Evolutionary conservation across 2,113 vertebrate species (phyloP).

Genomic region (Castor canadensis): DNA sequence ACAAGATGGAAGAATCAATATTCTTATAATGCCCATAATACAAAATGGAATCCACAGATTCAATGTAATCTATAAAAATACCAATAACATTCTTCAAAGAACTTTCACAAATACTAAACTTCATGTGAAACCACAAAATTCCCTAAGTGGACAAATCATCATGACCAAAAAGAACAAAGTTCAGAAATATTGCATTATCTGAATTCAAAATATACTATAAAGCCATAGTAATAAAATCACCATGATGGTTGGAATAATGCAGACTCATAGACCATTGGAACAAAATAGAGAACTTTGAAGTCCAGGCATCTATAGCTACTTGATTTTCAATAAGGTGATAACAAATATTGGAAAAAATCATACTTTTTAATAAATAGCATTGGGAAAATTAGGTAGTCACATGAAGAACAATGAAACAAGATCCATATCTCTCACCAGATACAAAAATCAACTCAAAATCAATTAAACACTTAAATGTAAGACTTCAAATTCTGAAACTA

Average conservation of each 20-base stretch:
- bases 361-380: background rate
- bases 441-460: background rate
- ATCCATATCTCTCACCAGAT: background rate
- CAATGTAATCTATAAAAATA: background rate
- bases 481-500: background rate
- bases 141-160: background rate
- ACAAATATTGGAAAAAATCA: too few relatives aligned
- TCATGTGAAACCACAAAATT: background rate
- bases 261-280: background rate
- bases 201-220: background rate
- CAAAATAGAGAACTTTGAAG: too few relatives aligned
- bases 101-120: background rate
- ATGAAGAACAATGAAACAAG: background rate
- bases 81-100: background rate
- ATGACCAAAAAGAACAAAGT: background rate
- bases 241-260: background rate
- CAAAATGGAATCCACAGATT: background rate
- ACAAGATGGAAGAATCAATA: background rate
- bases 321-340: background rate
- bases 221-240: background rate
- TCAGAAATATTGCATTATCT: accelerated
- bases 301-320: background rate
- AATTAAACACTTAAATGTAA: background rate
- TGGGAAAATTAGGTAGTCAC: background rate
- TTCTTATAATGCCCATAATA: background rate